Conservation (phyloP, 2,113 vertebrate species). For the Bolborhynchus lineola region DNA sequence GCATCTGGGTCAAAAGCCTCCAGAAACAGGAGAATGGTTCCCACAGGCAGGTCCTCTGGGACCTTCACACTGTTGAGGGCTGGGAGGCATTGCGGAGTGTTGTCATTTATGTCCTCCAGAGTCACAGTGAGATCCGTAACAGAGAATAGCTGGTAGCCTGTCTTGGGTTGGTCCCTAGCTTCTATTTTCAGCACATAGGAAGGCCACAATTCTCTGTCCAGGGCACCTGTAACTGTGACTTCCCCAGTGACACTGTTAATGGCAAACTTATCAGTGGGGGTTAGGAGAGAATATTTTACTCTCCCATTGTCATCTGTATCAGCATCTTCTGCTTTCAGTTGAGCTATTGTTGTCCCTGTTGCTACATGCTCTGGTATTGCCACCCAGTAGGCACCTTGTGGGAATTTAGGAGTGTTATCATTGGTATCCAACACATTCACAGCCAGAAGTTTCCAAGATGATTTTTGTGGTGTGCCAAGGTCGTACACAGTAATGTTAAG, state of each 20-base stretch:
- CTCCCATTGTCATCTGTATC: conserved; percentile 82
- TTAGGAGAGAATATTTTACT: conserved; percentile 83
- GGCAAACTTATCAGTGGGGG: conserved; percentile 82
- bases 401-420: conserved; percentile 87
- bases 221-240: conserved; percentile 76
- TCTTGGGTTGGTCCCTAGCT: conserved; percentile 85
- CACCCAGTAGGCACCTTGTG: conserved; percentile 83
- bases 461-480: conserved; percentile 86
- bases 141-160: conserved; percentile 81
- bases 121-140: conserved; percentile 79
- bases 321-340: conserved; percentile 79
- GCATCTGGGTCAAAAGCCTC: conserved; percentile 88
- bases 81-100: conserved; percentile 86
- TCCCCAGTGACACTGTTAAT: conserved; percentile 86
- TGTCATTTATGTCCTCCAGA: conserved; percentile 91
- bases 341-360: conserved; percentile 78
- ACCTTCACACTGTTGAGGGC: conserved; percentile 82
- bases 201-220: conserved; percentile 86
- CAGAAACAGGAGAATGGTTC: conserved; percentile 85
- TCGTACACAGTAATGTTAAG: conserved; percentile 94
- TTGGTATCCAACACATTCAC: conserved; percentile 91
- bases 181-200: conserved; percentile 83
- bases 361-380: conserved; percentile 82
- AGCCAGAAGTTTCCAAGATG: conserved; percentile 89
- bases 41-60: conserved; percentile 87